Base-by-base conservation (phyloP, 1,140 invertebrate species). In the Drosophila prosaltans region DNA sequence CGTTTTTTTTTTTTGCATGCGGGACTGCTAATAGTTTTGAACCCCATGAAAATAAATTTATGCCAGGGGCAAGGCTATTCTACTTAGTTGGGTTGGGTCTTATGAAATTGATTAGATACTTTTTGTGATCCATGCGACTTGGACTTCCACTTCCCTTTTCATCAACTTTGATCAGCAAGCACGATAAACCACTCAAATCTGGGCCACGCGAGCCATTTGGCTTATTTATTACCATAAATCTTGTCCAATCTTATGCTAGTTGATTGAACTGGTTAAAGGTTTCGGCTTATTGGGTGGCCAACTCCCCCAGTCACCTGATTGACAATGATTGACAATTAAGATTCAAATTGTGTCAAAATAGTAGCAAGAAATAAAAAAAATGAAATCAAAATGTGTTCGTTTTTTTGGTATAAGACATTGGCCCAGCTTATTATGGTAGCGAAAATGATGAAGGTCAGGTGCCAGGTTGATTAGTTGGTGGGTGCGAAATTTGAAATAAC, bases 281-380 rank as follows among this genome's bases (percentile, higher is more conserved):
- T 43, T 64, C 62, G 43, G 26, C 63, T 70, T 43, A 54, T 39
- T 76, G 74, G 74, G 74, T 78, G 74, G 74, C 63, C 72, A 24
- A 36, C 32, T 26, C 8, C 8, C 32, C 28, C 36, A 48, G 32
- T 30, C 9, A 40, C 32, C 3, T 69, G 72, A 74, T 67, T 78
- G 75, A 74, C 75, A 78, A 78, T 78, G 72, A 78, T 71, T 78
- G 75, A 75, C 72, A 74, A 78, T 74, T 70, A 71, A 71, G 72
- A 71, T 78, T 55, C 54, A 48, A 67, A 75, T 59, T 74, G 62
- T 78, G 72, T 67, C 75, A 78, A 61, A 62, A 60, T 41, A 43
- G 9, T 63, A 69, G 59, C 74, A 74, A 72, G 63, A 70, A 74
- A 66, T 72, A 77, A 70, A 69, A 65, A 65, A 69, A 65, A 65